phyloP scores from a whole-genome alignment of 2,888 invertebrate species.

The Nezara viridula region DNA sequence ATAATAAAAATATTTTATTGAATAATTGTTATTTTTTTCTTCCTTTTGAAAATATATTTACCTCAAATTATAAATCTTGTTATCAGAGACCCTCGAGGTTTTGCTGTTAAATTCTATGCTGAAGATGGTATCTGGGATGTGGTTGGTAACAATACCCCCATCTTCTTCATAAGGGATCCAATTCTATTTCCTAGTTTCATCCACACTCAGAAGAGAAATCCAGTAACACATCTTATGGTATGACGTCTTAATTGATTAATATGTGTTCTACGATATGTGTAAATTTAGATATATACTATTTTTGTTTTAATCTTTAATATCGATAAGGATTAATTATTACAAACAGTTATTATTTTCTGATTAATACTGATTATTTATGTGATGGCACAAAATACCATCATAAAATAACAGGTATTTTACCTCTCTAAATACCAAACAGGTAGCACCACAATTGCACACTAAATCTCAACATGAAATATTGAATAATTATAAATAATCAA shows the following conservation, averaged over 20 bases:
- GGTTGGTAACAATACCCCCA: conserved; percentile 92
- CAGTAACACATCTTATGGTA: conserved; percentile 86
- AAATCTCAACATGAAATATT: too few species aligned
- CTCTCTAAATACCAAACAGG: too few species aligned
- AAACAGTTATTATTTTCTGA: too few species aligned
- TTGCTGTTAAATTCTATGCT: conserved; percentile 93
- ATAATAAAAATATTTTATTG: too few species aligned
- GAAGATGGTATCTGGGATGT: conserved; percentile 94
- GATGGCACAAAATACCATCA: too few species aligned
- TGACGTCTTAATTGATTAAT: background rate
- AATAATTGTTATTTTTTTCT: background rate
- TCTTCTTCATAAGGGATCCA: conserved; percentile 93
- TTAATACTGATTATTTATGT: too few species aligned
- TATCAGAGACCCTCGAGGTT: conserved; percentile 88
- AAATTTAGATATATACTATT: background rate
- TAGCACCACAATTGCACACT: too few species aligned
- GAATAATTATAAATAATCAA: too few species aligned
- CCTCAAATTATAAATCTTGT: background rate
- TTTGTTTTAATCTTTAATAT: too few species aligned
- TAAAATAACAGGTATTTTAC: too few species aligned
- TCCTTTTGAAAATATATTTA: background rate
- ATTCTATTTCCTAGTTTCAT: conserved; percentile 93
- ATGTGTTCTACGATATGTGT: too few species aligned
- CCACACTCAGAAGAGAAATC: conserved; percentile 96
- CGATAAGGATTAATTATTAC: too few species aligned